These are phyloP conservation scores for Rhagoletis pomonella DNA, from an alignment of 1,140 invertebrate species.

Conservation along the genomic window DNA sequence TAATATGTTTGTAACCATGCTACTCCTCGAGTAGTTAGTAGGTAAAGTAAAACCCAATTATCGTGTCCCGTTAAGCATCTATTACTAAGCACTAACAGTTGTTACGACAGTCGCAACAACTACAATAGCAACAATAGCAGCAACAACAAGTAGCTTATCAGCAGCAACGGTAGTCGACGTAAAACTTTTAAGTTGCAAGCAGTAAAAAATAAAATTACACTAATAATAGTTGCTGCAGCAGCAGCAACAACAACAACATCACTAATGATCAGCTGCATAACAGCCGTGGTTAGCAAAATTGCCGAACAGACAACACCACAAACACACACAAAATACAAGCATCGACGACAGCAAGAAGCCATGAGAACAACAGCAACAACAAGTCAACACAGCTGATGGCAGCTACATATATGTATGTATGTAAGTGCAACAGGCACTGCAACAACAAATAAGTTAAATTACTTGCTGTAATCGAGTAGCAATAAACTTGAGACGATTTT, in stretches of 20 bases:
- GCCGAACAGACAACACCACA: not conserved
- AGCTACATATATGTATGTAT: not conserved
- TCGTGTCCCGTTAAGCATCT: slow-evolving; percentile 30
- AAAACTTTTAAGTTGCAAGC: slow-evolving; percentile 30
- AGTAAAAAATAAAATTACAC: slow-evolving; percentile 37
- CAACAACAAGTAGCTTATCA: not conserved
- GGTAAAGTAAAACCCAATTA: slow-evolving; percentile 43
- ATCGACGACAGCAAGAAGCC: not conserved
- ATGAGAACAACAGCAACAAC: not conserved
- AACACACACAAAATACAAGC: too few species aligned
- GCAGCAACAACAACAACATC: slow-evolving; percentile 8
- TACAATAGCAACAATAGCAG: not conserved
- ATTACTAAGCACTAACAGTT: slow-evolving; percentile 44
- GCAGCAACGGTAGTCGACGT: not conserved
- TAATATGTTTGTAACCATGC: not conserved
- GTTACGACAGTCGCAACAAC: slow-evolving; percentile 7
- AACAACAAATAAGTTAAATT: slow-evolving; percentile 49
- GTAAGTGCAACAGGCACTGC: not conserved
- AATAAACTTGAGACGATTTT: slow-evolving; percentile 51
- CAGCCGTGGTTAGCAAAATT: slow-evolving; percentile 11
- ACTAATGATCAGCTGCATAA: slow-evolving; percentile 30
- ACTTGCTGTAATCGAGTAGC: slow-evolving; percentile 42
- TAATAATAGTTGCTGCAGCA: slow-evolving; percentile 21
- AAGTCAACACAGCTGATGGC: not conserved
- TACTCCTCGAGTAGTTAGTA: not conserved